Evolutionary conservation across 2,113 vertebrate species (phyloP), one percentile per base, ranked within the genome.

Genomic region (Calidris pygmaea): DNA sequence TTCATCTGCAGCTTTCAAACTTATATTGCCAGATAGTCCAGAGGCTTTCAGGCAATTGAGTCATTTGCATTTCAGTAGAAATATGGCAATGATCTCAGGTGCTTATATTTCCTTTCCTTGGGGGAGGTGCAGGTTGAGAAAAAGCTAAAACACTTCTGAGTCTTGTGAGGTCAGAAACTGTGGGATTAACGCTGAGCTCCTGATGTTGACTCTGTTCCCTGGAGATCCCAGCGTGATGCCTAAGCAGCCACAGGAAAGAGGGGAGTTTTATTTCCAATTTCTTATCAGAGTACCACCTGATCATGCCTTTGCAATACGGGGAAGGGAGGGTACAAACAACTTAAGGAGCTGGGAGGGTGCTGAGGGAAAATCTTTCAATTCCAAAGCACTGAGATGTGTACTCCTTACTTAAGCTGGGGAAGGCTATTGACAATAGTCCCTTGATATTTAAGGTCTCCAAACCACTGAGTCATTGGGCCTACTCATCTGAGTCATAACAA

Each of bases 391-490:
- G 62, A 89, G 70, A 59, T 92, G 66, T 73, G 77, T 91, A 95
- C 92, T 85, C 58, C 73, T 96, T 93, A 89, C 45, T 95, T 81
- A 95, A 73, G 13, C 37, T 87, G 43, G 32, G 53, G 62, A 87
- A 93, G 77, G 84, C 77, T 92, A 70, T 92, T 95, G 71, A 93
- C 89, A 91, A 73, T 82, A 79, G 77, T 85, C 62, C 43, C 90
- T 72, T 96, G 94, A 41, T 90, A 95, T 92, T 93, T 97, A 85
- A 95, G 87, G 58, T 96, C 53, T 96, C 91, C 96, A 93, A 93
- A 76, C 65, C 89, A 91, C 86, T 96, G 96, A 96, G 89, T 96
- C 95, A 96, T 35, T 91, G 63, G 77, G 89, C 91, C 94, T 93
- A 96, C 95, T 94, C 66, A 4, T 95, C 70, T 96, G 96, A 96